These are phyloP conservation scores for Mylabris sibirica DNA, from an alignment of 2,888 invertebrate species.

Conservation along the genomic window DNA sequence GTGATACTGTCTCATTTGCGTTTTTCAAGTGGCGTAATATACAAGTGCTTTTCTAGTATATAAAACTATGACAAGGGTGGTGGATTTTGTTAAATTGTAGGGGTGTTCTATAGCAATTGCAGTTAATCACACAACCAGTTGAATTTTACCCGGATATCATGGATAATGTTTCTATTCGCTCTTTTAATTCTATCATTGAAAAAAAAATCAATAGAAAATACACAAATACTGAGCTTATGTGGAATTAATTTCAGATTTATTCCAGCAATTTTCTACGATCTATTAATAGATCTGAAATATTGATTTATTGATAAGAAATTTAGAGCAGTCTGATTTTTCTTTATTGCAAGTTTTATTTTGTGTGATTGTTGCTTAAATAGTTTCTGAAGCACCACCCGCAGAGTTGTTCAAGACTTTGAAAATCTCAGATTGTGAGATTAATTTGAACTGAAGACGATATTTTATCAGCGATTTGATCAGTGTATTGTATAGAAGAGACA, in stretches of 20 bases:
- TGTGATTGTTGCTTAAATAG: too few relatives aligned
- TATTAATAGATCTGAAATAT: background rate
- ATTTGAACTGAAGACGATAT: constrained; percentile 18
- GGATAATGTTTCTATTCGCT: constrained; percentile 6
- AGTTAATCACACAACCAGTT: constrained; percentile 13
- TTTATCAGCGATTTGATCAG: constrained; percentile 30
- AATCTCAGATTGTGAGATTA: background rate
- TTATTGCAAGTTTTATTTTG: too few relatives aligned
- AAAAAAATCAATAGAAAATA: background rate
- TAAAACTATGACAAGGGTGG: constrained; percentile 2
- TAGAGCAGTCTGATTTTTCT: too few relatives aligned
- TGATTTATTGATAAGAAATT: background rate
- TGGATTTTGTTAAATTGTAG: constrained; percentile 8
- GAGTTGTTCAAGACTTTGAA: too few relatives aligned
- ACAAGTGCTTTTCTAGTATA: background rate
- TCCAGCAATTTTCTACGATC: too few relatives aligned
- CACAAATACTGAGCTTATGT: too few relatives aligned
- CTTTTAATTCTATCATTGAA: background rate
- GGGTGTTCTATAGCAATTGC: constrained; percentile 1
- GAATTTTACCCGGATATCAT: background rate
- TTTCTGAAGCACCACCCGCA: too few relatives aligned
- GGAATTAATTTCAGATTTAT: too few relatives aligned
- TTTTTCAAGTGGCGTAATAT: constrained; percentile 4
- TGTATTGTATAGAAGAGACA: too few relatives aligned
- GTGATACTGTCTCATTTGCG: constrained; percentile 10